Evolutionary conservation across 2,797 vertebrate genomes (phyloP), one percentile per base, ranked within the genome.

Genomic region (Amazona finschi): DNA sequence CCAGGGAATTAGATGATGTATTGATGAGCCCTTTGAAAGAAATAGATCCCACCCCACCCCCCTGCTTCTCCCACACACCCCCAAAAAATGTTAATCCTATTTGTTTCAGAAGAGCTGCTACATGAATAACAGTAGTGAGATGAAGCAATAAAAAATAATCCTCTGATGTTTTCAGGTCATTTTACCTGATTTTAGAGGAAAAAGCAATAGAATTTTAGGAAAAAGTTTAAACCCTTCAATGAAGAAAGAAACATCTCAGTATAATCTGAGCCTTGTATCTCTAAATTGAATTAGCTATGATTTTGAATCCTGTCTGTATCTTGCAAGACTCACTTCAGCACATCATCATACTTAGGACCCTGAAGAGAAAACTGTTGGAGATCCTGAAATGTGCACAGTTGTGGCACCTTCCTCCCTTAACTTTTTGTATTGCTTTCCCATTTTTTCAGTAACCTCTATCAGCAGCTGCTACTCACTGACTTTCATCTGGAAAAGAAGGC

Each of bases 391-490:
- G 77, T 33, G 17, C 28, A 83, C 3, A 74, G 61, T 82, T 81
- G 52, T 43, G 61, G 52, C 70, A 61, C 22, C 49, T 60, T 65
- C 60, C 39, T 46, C 39, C 58, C 53, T 87, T 87, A 55, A 21
- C 82, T 95, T 94, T 93, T 94, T 11, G 24, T 81, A 90, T 41
- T 27, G 28, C 64, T 91, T 95, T 93, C 86, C 57, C 65, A 74
- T 94, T 94, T 95, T 91, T 90, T 94, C 93, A 89, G 62, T 78
- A 79, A 67, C 77, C 33, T 95, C 77, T 78, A 3, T 43, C 39
- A 93, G 93, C 97, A 98, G 97, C 96, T 97, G 95, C 90, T 97
- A 69, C 89, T 95, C 88, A 62, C 65, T 84, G 90, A 82, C 88
- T 96, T 96, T 97, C 60, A 11, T 90, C 73, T 92, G 88, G 69